A percentile compares a stretch with the other conserved stretches of the same genome.
These are phyloP conservation scores for Pionites leucogaster DNA, from an alignment of 2,113 vertebrate genomes.

Conservation along the genomic window DNA sequence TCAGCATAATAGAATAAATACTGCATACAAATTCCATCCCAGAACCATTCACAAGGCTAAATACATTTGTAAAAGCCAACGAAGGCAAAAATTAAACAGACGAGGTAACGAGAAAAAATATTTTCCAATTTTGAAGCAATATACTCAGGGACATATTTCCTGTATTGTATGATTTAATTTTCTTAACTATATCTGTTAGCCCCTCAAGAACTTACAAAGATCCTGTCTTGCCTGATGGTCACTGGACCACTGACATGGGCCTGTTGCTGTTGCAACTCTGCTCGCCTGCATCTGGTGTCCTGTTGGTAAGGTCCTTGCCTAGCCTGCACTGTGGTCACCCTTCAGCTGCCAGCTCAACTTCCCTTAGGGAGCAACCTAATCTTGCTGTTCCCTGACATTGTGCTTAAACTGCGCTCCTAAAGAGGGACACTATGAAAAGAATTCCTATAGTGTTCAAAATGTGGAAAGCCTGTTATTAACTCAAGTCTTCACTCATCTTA, in stretches of 20 bases:
- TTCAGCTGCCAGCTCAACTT: background rate
- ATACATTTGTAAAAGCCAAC: background rate
- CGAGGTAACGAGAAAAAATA: background rate
- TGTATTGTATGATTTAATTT: background rate
- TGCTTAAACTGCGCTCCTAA: background rate
- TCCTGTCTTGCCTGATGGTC: background rate
- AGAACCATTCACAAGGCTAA: background rate
- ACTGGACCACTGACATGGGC: accelerated
- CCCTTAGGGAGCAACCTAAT: background rate
- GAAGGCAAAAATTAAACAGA: background rate
- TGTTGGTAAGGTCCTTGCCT: background rate
- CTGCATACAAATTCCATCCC: background rate
- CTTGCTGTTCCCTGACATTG: background rate
- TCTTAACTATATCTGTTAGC: background rate
- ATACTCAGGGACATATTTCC: background rate
- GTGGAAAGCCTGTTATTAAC: background rate
- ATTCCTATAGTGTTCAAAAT: background rate
- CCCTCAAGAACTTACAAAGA: background rate
- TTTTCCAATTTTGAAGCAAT: background rate
- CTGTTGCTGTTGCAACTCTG: background rate
- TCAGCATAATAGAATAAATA: background rate
- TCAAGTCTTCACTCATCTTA: background rate
- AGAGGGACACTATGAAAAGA: background rate
- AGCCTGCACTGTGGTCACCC: too few relatives aligned
- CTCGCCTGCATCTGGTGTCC: too few relatives aligned